phyloP scores from a whole-genome alignment of 2,113 vertebrate species.

The Syngnathus typhle region DNA sequence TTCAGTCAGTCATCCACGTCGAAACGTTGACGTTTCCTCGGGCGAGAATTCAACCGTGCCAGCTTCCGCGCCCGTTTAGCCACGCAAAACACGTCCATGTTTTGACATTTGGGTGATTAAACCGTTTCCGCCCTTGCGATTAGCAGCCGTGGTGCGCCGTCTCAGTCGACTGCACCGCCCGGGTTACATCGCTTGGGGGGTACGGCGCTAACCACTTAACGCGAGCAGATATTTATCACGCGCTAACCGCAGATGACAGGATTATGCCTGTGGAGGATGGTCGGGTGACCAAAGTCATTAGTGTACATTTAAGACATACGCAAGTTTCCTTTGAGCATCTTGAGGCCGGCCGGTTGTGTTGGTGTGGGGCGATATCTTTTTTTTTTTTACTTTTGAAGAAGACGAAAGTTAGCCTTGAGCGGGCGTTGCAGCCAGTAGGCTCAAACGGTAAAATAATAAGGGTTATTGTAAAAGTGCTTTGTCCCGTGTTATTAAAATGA shows the following conservation, averaged over 20 bases:
- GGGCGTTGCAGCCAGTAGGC: neutral
- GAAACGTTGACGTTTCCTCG: too few species aligned
- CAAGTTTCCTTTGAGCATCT: neutral
- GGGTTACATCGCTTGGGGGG: slow-evolving; percentile 18
- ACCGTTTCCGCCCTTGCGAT: slow-evolving; percentile 36
- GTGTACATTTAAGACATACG: neutral
- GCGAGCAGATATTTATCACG: neutral
- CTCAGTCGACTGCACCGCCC: slow-evolving; percentile 9
- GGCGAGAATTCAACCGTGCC: slow-evolving; percentile 15
- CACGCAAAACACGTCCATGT: slow-evolving; percentile 29
- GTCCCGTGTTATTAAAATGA: neutral
- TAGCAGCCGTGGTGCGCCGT: slow-evolving; percentile 6
- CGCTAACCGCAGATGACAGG: neutral
- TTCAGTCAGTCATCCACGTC: too few species aligned
- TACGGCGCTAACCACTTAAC: slow-evolving; percentile 12
- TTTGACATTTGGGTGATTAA: slow-evolving; percentile 50
- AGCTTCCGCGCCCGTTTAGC: slow-evolving; percentile 26
- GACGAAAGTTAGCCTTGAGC: neutral
- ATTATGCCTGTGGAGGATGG: slow-evolving; percentile 19
- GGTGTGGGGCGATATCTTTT: neutral
- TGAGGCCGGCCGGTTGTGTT: neutral
- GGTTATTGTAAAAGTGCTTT: neutral
- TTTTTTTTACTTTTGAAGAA: neutral
- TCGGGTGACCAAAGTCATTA: neutral
- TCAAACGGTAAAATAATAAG: neutral